Percentiles rank a stretch among this genome's conserved stretches.
Conservation (phyloP, 1,140 invertebrate genomes). For the Atta colombica region DNA sequence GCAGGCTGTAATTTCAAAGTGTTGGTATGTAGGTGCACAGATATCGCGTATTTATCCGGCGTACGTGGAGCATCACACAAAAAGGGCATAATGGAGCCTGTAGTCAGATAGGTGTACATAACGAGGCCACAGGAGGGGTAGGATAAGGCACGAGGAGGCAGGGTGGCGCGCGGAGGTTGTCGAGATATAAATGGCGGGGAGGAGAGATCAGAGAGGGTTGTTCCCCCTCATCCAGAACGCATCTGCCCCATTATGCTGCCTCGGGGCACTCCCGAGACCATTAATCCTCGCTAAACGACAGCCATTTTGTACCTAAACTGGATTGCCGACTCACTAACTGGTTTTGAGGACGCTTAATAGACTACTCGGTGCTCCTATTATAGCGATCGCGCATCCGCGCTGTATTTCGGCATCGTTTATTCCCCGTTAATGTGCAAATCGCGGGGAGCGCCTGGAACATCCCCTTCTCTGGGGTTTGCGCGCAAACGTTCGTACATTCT, state of each 20-base stretch:
- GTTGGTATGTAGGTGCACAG: slow-evolving; percentile 38
- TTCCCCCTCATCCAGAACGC: slow-evolving; percentile 80
- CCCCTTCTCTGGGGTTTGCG: slow-evolving; percentile 28
- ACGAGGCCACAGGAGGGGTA: slow-evolving; percentile 80
- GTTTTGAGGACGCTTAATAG: slow-evolving; percentile 86
- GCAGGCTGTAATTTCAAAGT: slow-evolving; percentile 22
- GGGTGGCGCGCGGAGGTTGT: slow-evolving; percentile 68
- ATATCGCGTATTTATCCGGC: slow-evolving; percentile 72
- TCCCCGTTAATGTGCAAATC: slow-evolving; percentile 77
- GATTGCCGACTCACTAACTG: slow-evolving; percentile 87
- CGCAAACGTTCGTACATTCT: slow-evolving; percentile 20
- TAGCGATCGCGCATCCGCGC: slow-evolving; percentile 77
- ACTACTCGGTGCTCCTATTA: slow-evolving; percentile 85
- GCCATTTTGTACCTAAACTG: slow-evolving; percentile 87
- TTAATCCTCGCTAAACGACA: slow-evolving; percentile 87
- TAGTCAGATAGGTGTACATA: slow-evolving; percentile 84
- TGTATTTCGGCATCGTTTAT: slow-evolving; percentile 78
- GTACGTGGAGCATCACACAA: slow-evolving; percentile 78
- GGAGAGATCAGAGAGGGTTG: slow-evolving; percentile 54
- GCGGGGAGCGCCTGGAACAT: slow-evolving; percentile 54
- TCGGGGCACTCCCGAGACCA: slow-evolving; percentile 83
- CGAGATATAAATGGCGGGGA: slow-evolving; percentile 65
- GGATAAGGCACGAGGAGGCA: slow-evolving; percentile 62
- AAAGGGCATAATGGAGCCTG: slow-evolving; percentile 84
- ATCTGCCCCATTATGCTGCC: slow-evolving; percentile 86